phyloP scores from a whole-genome alignment of 2,888 invertebrate species.

The Hemistola chrysoprasaria region DNA sequence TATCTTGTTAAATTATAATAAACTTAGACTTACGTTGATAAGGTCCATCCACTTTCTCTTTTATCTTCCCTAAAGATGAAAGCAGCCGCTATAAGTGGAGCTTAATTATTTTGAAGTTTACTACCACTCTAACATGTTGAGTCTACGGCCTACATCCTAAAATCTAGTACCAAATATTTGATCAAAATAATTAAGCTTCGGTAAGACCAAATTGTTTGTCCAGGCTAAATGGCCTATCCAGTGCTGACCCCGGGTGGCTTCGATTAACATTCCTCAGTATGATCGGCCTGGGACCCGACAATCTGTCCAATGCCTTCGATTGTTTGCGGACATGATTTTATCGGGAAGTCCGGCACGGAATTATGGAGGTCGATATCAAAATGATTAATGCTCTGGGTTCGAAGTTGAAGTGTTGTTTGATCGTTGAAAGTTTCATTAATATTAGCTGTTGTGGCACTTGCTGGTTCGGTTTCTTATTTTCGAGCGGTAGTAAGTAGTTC shows the following conservation, averaged over 20 bases:
- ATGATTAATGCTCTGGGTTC: constrained; percentile 17
- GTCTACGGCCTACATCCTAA: too few species aligned
- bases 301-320: constrained; percentile 49
- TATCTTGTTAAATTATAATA: too few species aligned
- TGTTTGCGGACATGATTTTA: constrained; percentile 74
- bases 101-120: too few species aligned
- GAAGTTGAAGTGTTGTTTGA: constrained; percentile 17
- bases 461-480: constrained; percentile 5
- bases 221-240: constrained; percentile 25
- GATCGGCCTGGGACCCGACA: constrained; percentile 57
- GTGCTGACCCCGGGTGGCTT: constrained; percentile 53
- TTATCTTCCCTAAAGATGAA: too few species aligned
- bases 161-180: constrained; percentile 5
- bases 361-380: constrained; percentile 32
- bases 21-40: too few species aligned
- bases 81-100: too few species aligned
- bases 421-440: constrained; percentile 14
- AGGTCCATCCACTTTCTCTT: too few species aligned
- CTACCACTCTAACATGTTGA: too few species aligned
- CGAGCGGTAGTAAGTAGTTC: neutral
- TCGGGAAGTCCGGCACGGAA: constrained; percentile 36
- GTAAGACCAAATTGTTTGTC: constrained; percentile 17
- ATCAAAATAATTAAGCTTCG: constrained; percentile 8
- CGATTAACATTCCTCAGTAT: constrained; percentile 69
- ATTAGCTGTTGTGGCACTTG: constrained; percentile 3